Conservation (phyloP, 1,140 invertebrate species). For the Musca vetustissima region DNA sequence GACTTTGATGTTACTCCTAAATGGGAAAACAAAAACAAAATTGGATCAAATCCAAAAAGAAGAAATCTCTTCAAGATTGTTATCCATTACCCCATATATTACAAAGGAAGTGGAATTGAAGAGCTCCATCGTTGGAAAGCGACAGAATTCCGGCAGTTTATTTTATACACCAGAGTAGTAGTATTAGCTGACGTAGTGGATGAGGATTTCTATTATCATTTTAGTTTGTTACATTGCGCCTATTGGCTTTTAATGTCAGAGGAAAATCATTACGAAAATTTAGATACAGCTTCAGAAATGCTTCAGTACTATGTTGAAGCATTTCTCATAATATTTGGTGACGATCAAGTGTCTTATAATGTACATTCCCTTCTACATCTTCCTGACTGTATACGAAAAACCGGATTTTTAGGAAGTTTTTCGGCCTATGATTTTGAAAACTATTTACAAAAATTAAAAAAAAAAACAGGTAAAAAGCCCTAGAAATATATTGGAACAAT, state of each 20-base stretch:
- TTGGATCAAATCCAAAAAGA: neutral
- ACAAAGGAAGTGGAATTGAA: neutral
- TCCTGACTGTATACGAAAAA: neutral
- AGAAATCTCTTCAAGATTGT: neutral
- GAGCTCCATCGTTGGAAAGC: neutral
- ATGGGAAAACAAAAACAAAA: neutral
- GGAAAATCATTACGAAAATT: too few species aligned
- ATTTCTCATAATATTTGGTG: conserved; percentile 20
- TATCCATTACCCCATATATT: neutral
- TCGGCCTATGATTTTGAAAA: conserved; percentile 27
- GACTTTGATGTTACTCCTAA: neutral
- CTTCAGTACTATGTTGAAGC: conserved; percentile 20
- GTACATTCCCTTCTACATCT: conserved; percentile 22
- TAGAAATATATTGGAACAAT: conserved; percentile 17
- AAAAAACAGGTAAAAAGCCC: conserved; percentile 23
- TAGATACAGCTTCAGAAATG: neutral
- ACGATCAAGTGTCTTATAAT: conserved; percentile 16
- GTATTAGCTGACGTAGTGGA: neutral
- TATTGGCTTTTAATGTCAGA: too few species aligned
- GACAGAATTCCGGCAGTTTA: neutral
- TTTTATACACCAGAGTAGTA: neutral
- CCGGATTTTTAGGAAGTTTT: neutral
- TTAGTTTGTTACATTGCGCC: neutral
- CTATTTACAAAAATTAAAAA: conserved; percentile 27
- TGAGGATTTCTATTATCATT: neutral